Evolutionary conservation across 1,140 invertebrate genomes (phyloP).

Genomic region (Physella acuta): DNA sequence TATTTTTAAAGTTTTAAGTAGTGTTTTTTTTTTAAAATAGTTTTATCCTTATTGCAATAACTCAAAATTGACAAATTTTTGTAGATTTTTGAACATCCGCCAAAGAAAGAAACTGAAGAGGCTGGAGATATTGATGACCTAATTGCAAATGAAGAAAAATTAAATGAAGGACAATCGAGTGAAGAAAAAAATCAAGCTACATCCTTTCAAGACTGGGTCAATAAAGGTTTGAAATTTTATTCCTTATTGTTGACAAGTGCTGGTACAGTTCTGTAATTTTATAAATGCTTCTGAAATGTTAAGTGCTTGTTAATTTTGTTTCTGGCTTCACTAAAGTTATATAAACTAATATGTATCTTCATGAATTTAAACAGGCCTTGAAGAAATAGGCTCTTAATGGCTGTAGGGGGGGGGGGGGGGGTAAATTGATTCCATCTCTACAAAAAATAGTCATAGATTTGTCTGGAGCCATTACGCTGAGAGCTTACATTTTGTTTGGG

Average conservation of each 20-base stretch:
- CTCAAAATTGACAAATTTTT: not conserved
- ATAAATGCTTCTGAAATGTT: not conserved
- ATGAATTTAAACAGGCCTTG: too few relatives aligned
- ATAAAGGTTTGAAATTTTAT: not conserved
- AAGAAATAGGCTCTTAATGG: too few relatives aligned
- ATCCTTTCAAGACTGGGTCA: constrained; percentile 8
- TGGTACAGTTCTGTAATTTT: not conserved
- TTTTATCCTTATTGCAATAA: not conserved
- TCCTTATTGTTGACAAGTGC: not conserved
- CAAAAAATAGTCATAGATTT: too few relatives aligned
- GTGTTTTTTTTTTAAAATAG: not conserved
- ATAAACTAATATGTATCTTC: not conserved
- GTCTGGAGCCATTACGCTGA: too few relatives aligned
- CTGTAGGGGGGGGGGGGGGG: too few relatives aligned
- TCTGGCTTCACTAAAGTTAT: not conserved
- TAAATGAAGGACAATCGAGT: not conserved
- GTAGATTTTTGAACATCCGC: not conserved
- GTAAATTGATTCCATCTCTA: too few relatives aligned
- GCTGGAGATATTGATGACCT: not conserved
- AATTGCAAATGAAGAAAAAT: not conserved
- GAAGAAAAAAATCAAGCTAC: not conserved
- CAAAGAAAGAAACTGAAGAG: not conserved
- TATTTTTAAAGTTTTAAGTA: not conserved
- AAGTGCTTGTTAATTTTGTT: not conserved
- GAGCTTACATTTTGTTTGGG: too few relatives aligned